Base-by-base conservation (phyloP, 2,797 vertebrate genomes). In the Chelon auratus region DNA sequence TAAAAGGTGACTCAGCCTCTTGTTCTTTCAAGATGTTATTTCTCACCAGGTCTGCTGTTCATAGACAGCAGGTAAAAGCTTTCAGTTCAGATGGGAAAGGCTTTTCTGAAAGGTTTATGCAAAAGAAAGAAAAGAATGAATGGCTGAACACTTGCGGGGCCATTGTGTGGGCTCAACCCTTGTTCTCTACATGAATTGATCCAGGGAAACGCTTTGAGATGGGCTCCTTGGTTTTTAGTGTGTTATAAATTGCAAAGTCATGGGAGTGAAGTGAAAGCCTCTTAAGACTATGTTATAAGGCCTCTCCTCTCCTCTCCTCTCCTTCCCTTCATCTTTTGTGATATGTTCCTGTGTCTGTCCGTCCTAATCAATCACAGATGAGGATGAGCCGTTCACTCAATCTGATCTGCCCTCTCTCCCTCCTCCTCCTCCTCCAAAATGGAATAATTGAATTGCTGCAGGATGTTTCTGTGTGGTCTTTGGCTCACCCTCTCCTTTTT, bases 291-390 rank as follows among this genome's bases (percentile, higher is more conserved):
- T 15, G 53, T 51, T 79, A 62, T 68, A 26, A 64, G 24, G n/a
- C 33, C 30, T 62, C 72, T 61, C 26, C 55, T 51, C 36, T 61
- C 10, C n/a, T 62, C 48, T 52, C 15, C 24, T 55, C 33, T 69
- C 13, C 48, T 78, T 36, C 12, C 10, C 17, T 64, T 53, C 14
- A 17, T 9, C 8, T 13, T 61, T 24, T 39, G 33, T 56, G 54
- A 3, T n/a, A 45, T 52, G 17, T 68, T 30, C 73, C 80, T 67
- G 62, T 62, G 68, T 74, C 72, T 82, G 79, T 81, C 68, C 77
- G 79, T 81, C 68, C 78, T 87, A 88, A 92, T 92, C 91, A 86
- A 68, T 90, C 80, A 83, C 91, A 92, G 90, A 92, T 87, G 73
- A 85, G 64, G 83, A 91, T 73, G 87, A 91, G 78, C 80, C 83